Conservation (phyloP, 2,888 invertebrate genomes). For the Ichneumoninae sp. region DNA sequence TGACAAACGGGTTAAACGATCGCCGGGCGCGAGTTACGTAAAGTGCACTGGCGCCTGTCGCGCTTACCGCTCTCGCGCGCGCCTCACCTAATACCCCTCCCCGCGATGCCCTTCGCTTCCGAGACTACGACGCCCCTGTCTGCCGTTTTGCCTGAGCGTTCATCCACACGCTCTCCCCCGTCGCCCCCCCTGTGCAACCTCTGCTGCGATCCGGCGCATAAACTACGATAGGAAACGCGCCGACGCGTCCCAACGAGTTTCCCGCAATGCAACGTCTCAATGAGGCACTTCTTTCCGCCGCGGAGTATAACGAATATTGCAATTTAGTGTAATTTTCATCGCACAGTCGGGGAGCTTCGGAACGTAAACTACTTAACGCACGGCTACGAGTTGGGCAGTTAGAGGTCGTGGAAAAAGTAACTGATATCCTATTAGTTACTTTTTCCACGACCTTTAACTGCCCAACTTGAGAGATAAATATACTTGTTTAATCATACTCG, state of each 20-base stretch:
- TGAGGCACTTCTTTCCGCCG: neutral
- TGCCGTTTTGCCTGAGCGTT: constrained; percentile 58
- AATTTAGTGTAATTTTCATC: neutral
- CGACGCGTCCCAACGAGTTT: constrained; percentile 9
- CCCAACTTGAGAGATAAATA: no score
- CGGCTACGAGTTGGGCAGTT: no score
- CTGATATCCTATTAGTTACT: no score
- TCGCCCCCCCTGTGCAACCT: neutral
- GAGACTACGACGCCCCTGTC: constrained; percentile 57
- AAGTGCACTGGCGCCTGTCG: constrained; percentile 79
- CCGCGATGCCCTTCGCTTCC: constrained; percentile 37
- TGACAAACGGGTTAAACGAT: constrained; percentile 75
- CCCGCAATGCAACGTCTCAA: neutral
- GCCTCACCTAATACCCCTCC: constrained; percentile 51
- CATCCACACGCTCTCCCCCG: constrained; percentile 41
- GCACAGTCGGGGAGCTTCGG: no score
- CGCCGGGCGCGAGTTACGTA: constrained; percentile 75
- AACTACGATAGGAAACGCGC: constrained; percentile 1
- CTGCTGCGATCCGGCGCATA: constrained; percentile 21
- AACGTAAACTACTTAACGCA: no score
- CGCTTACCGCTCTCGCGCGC: constrained; percentile 49
- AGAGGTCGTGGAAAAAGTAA: no score
- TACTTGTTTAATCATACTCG: no score
- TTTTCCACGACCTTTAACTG: no score
- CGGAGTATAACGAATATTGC: neutral